These are phyloP conservation scores for Nycticorax nycticorax DNA, from an alignment of 2,113 vertebrate species.

Conservation along the genomic window DNA sequence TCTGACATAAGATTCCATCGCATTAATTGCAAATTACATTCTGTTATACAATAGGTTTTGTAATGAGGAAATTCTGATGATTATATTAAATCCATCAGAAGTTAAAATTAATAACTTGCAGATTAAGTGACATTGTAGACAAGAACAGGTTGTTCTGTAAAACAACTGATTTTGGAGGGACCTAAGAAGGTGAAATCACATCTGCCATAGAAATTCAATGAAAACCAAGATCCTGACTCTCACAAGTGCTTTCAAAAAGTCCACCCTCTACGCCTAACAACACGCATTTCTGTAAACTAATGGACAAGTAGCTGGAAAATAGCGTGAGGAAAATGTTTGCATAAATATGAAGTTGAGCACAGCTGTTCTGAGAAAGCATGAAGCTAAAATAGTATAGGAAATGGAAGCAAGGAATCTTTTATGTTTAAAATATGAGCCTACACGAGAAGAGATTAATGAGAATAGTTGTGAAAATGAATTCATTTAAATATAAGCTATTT, in stretches of 20 bases:
- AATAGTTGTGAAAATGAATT: conserved; percentile 59
- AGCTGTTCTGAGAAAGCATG: conserved; percentile 39
- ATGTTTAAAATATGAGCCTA: conserved; percentile 43
- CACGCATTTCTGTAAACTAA: not conserved
- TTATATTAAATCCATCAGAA: not conserved
- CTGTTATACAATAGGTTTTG: not conserved
- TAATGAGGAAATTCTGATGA: not conserved
- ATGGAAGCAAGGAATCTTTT: conserved; percentile 30
- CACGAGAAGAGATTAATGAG: conserved; percentile 34
- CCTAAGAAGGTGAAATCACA: not conserved
- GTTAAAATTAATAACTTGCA: not conserved
- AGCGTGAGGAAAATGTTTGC: not conserved
- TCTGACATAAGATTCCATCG: not conserved
- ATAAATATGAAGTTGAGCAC: conserved; percentile 3
- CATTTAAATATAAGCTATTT: conserved; percentile 23
- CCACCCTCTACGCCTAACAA: not conserved
- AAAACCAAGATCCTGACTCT: not conserved
- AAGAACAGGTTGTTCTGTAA: not conserved
- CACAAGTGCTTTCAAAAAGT: not conserved
- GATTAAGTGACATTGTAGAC: not conserved
- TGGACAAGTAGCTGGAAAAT: not conserved
- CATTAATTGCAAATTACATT: not conserved
- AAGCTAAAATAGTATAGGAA: conserved; percentile 37
- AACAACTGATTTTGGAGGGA: not conserved
- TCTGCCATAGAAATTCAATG: not conserved